These are phyloP conservation scores for Eristalis tenax DNA, from an alignment of 2,888 invertebrate genomes.

Conservation along the genomic window DNA sequence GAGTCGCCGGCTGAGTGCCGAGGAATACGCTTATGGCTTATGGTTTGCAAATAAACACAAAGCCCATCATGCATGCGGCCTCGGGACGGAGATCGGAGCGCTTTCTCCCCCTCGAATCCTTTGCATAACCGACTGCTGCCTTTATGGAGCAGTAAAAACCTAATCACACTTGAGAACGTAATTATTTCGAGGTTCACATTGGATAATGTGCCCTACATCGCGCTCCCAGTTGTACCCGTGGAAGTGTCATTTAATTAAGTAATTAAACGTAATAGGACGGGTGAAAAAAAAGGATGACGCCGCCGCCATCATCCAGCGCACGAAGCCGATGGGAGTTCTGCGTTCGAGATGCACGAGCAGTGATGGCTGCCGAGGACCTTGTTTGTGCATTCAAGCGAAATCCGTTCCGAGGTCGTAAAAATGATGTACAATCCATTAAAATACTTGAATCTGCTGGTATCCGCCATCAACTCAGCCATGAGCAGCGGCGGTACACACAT, in stretches of 20 bases:
- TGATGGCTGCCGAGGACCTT: not conserved
- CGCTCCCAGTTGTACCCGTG: not conserved
- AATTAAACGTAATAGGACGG: constrained; percentile 10
- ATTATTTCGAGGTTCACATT: constrained; percentile 37
- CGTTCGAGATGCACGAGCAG: not conserved
- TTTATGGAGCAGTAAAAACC: constrained; percentile 39
- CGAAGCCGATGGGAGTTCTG: not conserved
- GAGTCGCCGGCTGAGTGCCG: constrained; percentile 15
- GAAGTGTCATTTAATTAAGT: constrained; percentile 19
- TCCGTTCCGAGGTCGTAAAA: not conserved
- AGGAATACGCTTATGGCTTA: not conserved
- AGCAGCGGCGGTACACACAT: no score
- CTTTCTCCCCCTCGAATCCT: not conserved
- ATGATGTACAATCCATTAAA: not conserved
- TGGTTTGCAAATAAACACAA: constrained; percentile 31
- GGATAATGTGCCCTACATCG: constrained; percentile 9
- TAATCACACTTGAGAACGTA: constrained; percentile 48
- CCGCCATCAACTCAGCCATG: no score
- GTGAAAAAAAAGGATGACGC: not conserved
- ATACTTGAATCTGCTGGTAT: no score
- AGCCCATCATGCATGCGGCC: not conserved
- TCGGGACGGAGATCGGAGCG: not conserved
- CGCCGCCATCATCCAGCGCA: no score
- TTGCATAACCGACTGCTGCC: constrained; percentile 17
- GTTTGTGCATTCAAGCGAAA: not conserved